A percentile compares a stretch with the other conserved stretches of the same genome.
phyloP scores from a whole-genome alignment of 2,113 vertebrate species.

The Calcarius ornatus region DNA sequence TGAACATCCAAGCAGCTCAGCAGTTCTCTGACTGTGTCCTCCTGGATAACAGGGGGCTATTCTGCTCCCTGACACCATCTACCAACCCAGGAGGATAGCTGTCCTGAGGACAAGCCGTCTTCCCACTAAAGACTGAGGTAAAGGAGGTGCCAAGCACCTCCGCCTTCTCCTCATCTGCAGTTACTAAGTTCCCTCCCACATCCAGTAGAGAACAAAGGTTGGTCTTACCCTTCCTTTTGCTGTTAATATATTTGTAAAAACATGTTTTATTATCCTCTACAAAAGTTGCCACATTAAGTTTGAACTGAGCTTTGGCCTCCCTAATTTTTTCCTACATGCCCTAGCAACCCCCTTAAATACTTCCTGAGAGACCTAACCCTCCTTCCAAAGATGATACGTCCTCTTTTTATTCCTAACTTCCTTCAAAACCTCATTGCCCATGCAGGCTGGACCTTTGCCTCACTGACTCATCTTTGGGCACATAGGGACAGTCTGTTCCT shows the following conservation, averaged over 20 bases:
- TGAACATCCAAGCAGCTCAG: background rate
- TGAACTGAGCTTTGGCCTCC: background rate
- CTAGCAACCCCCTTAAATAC: background rate
- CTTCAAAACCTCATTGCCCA: background rate
- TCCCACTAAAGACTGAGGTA: background rate
- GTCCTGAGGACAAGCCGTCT: background rate
- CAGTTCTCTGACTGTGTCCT: too few species aligned
- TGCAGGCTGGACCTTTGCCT: background rate
- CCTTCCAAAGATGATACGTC: background rate
- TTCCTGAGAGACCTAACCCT: background rate
- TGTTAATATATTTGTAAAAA: background rate
- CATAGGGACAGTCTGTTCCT: background rate
- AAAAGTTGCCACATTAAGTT: background rate
- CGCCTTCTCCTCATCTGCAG: background rate
- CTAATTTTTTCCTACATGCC: background rate
- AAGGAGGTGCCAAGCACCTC: background rate
- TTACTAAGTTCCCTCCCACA: background rate
- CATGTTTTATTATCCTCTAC: background rate
- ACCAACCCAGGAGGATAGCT: background rate
- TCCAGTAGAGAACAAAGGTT: background rate
- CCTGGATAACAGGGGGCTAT: background rate
- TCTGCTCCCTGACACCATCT: background rate
- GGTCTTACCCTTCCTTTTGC: background rate
- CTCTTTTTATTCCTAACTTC: background rate
- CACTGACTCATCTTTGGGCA: fast-evolving